Conservation (phyloP, 2,888 invertebrate genomes). For the Frankliniella intonsa region DNA sequence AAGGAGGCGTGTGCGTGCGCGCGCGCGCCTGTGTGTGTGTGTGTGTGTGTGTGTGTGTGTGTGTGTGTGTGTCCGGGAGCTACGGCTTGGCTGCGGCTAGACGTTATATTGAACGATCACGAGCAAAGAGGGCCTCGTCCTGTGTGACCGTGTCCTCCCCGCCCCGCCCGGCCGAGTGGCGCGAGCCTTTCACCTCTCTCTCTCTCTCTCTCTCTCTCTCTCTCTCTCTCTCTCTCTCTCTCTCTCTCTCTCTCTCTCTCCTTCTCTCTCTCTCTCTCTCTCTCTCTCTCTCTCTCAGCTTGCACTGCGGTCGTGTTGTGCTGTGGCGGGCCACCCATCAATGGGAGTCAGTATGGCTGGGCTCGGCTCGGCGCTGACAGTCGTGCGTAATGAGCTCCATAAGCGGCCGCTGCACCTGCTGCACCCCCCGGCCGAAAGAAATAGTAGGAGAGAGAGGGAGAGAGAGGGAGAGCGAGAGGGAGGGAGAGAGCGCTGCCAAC, state of each 20-base stretch:
- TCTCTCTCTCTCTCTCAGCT: neutral
- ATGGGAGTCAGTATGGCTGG: neutral
- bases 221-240: no score
- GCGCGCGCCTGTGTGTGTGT: neutral
- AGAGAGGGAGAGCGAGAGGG: neutral
- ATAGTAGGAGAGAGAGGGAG: neutral
- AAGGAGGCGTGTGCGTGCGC: neutral
- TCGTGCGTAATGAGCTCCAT: slow-evolving; percentile 9
- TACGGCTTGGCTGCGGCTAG: no score
- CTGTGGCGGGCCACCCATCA: neutral
- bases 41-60: neutral
- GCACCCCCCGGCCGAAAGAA: no score
- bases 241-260: no score
- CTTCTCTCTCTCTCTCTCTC: neutral
- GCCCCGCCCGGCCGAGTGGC: no score
- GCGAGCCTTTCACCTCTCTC: neutral
- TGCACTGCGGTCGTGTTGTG: no score
- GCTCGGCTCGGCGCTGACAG: neutral
- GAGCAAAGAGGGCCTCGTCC: no score
- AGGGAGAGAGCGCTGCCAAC: neutral
- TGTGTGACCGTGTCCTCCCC: no score
- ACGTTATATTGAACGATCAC: no score
- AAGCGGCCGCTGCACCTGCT: neutral
- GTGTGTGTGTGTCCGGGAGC: neutral
- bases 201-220: neutral